phyloP scores from a whole-genome alignment of 2,113 vertebrate genomes.

The Acinonyx jubatus region DNA sequence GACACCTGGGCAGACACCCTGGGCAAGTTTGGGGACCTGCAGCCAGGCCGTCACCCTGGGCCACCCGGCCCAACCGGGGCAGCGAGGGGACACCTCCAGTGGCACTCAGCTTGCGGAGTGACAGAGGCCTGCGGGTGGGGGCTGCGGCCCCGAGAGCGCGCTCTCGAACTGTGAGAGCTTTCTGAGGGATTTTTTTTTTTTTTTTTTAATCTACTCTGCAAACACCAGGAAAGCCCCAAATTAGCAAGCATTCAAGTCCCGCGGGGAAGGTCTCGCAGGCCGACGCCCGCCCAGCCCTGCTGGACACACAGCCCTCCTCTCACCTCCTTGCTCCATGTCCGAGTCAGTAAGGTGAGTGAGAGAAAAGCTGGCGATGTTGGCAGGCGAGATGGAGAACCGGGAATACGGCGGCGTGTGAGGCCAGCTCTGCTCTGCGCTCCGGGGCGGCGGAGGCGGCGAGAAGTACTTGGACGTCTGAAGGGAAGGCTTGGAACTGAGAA shows the following conservation, averaged over 20 bases:
- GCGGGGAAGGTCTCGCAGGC: too few relatives aligned
- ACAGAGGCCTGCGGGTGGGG: rapidly evolving
- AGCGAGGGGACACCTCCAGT: rapidly evolving
- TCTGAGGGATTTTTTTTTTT: neutral
- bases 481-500: constrained; percentile 83
- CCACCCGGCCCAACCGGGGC: rapidly evolving
- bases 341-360: constrained; percentile 98
- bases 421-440: constrained; percentile 91
- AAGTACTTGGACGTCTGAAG: constrained; percentile 89
- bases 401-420: constrained; percentile 89
- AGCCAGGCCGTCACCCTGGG: neutral
- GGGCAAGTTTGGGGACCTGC: neutral
- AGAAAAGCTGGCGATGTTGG: constrained; percentile 96
- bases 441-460: constrained; percentile 87
- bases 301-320: constrained; percentile 65
- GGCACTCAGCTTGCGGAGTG: rapidly evolving
- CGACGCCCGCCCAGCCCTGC: neutral
- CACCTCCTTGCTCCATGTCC: constrained; percentile 97
- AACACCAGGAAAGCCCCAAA: neutral
- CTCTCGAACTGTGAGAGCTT: rapidly evolving
- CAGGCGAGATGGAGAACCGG: constrained; percentile 96
- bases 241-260: rapidly evolving
- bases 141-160: rapidly evolving
- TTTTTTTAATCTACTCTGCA: neutral
- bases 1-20: rapidly evolving